Evolutionary conservation across 2,113 vertebrate species (phyloP).

Genomic region (Gymnorhina tibicen): DNA sequence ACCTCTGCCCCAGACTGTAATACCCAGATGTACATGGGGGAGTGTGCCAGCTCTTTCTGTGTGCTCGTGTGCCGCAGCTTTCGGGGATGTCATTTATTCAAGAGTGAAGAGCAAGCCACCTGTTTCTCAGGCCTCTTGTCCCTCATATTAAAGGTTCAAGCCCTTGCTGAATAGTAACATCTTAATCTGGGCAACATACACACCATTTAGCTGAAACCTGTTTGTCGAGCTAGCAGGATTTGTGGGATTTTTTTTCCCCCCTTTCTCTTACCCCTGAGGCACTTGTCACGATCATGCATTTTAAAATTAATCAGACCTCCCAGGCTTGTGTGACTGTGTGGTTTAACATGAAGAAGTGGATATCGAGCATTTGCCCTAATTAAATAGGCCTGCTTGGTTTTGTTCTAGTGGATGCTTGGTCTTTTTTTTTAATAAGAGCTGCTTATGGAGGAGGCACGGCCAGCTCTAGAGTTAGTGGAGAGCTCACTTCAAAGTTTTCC

Average conservation of each 20-base stretch:
- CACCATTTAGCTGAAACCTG: conserved; percentile 23
- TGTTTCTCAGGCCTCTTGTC: conserved; percentile 72
- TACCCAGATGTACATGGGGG: conserved; percentile 14
- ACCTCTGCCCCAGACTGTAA: conserved; percentile 18
- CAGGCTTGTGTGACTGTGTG: conserved; percentile 65
- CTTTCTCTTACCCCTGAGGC: conserved; percentile 62
- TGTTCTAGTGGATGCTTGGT: conserved; percentile 77
- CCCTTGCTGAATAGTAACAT: conserved; percentile 68
- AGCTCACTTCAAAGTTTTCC: conserved; percentile 73
- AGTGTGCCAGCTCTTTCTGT: background rate
- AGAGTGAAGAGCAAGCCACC: conserved; percentile 72
- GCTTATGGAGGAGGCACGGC: conserved; percentile 71
- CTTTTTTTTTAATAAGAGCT: conserved; percentile 80
- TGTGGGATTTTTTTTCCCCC: background rate
- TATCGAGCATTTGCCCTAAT: conserved; percentile 77
- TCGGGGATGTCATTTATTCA: conserved; percentile 57
- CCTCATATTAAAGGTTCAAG: conserved; percentile 59
- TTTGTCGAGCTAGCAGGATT: conserved; percentile 48
- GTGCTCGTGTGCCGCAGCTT: conserved; percentile 14
- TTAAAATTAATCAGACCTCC: conserved; percentile 83
- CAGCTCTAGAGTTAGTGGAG: conserved; percentile 58
- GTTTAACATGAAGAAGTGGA: conserved; percentile 75
- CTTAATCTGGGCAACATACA: conserved; percentile 63
- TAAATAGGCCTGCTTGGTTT: conserved; percentile 76
- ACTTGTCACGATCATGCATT: conserved; percentile 76